Conservation (phyloP, 92 coral and sea anemone species). For the Zoanthus sansibaricus region DNA sequence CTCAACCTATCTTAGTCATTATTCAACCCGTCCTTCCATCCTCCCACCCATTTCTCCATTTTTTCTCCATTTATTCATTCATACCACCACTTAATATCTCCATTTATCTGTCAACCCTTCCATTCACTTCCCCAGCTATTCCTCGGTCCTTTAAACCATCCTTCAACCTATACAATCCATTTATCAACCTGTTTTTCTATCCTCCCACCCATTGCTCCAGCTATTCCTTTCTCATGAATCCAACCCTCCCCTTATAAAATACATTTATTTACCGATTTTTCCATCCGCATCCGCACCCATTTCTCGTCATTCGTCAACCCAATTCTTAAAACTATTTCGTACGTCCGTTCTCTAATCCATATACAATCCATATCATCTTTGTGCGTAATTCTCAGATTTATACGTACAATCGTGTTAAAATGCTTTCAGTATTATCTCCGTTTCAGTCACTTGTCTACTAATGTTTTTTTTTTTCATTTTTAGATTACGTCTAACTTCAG, state of each 20-base stretch:
- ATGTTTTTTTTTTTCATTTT: neutral
- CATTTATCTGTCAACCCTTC: too few relatives aligned
- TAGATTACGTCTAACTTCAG: neutral
- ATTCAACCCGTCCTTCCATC: neutral
- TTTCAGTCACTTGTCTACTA: neutral
- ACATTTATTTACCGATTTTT: too few relatives aligned
- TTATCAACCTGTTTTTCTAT: too few relatives aligned
- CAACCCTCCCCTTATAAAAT: too few relatives aligned
- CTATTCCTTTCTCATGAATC: too few relatives aligned
- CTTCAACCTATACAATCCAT: neutral
- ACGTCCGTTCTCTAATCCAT: neutral
- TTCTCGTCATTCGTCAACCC: neutral
- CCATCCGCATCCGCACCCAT: neutral
- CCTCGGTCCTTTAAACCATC: neutral
- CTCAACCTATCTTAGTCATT: neutral
- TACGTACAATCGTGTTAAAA: neutral
- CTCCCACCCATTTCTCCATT: too few relatives aligned
- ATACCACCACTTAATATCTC: too few relatives aligned
- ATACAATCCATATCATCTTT: neutral
- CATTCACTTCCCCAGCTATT: too few relatives aligned
- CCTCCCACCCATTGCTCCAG: too few relatives aligned
- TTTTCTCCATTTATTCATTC: too few relatives aligned
- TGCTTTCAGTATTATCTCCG: neutral
- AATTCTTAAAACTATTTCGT: too few relatives aligned
- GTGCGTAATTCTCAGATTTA: too few relatives aligned